A percentile compares a stretch with the other conserved stretches of the same genome.
These are phyloP conservation scores for Caenorhabditis angaria DNA, from an alignment of 2,888 invertebrate genomes.

Conservation along the genomic window DNA sequence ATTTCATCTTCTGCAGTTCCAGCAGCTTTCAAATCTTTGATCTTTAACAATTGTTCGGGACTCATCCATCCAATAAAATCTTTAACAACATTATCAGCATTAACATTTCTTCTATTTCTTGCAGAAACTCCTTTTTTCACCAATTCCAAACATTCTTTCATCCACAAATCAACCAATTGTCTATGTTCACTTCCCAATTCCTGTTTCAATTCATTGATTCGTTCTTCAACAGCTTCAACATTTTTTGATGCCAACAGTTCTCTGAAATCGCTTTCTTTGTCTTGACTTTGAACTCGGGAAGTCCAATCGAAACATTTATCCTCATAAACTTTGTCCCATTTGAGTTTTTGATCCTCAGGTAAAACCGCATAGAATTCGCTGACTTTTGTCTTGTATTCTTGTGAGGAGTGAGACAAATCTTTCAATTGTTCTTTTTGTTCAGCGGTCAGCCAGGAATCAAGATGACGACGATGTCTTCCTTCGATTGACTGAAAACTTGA, in stretches of 20 bases:
- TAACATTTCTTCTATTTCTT: slow-evolving; percentile 31
- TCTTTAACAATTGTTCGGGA: slow-evolving; percentile 40
- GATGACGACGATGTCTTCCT: slow-evolving; percentile 18
- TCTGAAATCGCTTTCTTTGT: slow-evolving; percentile 29
- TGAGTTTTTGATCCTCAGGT: slow-evolving; percentile 29
- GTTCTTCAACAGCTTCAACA: slow-evolving; percentile 36
- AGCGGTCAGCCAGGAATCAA: slow-evolving; percentile 43
- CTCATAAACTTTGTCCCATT: slow-evolving; percentile 54
- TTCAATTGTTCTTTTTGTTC: slow-evolving; percentile 44
- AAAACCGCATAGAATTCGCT: slow-evolving; percentile 40
- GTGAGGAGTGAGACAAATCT: neutral
- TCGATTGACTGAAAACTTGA: slow-evolving; percentile 9
- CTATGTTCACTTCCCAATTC: slow-evolving; percentile 43
- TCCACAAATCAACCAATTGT: slow-evolving; percentile 43
- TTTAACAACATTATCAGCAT: slow-evolving; percentile 31
- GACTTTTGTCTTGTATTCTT: slow-evolving; percentile 45
- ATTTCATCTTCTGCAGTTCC: slow-evolving; percentile 52
- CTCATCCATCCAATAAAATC: slow-evolving; percentile 49
- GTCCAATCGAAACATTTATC: slow-evolving; percentile 50
- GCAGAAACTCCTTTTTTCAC: slow-evolving; percentile 7
- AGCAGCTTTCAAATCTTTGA: slow-evolving; percentile 24
- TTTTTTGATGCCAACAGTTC: slow-evolving; percentile 36
- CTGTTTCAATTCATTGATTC: slow-evolving; percentile 50
- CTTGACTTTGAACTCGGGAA: slow-evolving; percentile 22
- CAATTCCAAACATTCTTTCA: slow-evolving; percentile 41